Conservation (phyloP, 2,113 vertebrate species). For the Corythornis madagascariensis region DNA sequence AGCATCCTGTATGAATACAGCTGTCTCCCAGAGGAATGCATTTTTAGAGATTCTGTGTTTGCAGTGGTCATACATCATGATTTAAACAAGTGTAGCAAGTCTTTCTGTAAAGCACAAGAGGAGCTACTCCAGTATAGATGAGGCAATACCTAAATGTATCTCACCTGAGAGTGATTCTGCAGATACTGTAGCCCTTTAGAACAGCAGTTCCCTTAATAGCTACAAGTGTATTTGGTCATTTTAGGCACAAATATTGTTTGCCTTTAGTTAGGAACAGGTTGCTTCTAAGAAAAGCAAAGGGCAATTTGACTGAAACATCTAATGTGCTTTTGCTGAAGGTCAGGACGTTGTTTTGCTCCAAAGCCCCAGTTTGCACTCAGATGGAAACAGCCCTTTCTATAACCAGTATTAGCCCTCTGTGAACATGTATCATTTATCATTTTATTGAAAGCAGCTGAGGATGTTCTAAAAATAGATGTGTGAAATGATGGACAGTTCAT, state of each 20-base stretch:
- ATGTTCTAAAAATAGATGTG: constrained; percentile 81
- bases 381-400: constrained; percentile 43
- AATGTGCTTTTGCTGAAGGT: constrained; percentile 19
- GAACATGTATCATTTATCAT: constrained; percentile 58
- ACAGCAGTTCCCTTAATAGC: neutral
- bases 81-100: neutral
- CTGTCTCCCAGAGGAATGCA: neutral
- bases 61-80: neutral
- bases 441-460: constrained; percentile 74
- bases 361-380: neutral
- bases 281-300: constrained; percentile 15
- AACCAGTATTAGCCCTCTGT: constrained; percentile 28
- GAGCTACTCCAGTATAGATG: neutral
- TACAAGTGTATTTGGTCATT: neutral
- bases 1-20: neutral
- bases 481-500: constrained; percentile 64
- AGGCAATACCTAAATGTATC: neutral
- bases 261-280: neutral
- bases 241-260: neutral
- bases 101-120: neutral
- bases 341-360: neutral
- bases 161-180: neutral
- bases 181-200: neutral
- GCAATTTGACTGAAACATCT: neutral
- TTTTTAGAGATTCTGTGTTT: neutral